These are phyloP conservation scores for Cervus canadensis DNA, from an alignment of 2,113 vertebrate species.

Conservation along the genomic window DNA sequence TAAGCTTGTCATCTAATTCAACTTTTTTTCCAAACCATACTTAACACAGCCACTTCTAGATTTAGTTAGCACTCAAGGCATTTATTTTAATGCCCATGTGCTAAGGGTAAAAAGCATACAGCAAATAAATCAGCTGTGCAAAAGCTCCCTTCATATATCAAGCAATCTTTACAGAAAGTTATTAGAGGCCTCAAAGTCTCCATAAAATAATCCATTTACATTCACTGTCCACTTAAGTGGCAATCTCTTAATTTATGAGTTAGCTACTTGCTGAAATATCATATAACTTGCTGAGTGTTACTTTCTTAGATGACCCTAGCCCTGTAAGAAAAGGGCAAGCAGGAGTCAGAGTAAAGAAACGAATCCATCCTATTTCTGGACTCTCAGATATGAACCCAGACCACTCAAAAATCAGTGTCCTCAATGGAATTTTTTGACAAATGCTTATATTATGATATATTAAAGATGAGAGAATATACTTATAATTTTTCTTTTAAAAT, in stretches of 20 bases:
- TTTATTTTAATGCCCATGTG: background rate
- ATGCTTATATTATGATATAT: background rate
- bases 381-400: background rate
- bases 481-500: background rate
- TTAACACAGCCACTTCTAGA: background rate
- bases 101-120: background rate
- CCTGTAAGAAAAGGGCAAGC: background rate
- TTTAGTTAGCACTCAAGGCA: background rate
- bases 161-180: slow-evolving; percentile 45
- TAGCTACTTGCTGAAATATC: slow-evolving; percentile 15
- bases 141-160: background rate
- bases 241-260: slow-evolving; percentile 39
- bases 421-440: background rate
- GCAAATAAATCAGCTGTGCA: background rate
- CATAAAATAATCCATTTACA: slow-evolving; percentile 47
- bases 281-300: slow-evolving; percentile 8
- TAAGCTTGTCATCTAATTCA: background rate
- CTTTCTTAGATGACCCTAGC: slow-evolving; percentile 19
- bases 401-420: background rate
- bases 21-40: background rate
- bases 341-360: background rate
- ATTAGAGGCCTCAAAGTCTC: slow-evolving; percentile 16
- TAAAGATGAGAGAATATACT: background rate
- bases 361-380: background rate
- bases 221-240: slow-evolving; percentile 35